Evolutionary conservation across 2,888 invertebrate genomes (phyloP), one percentile per base, ranked within the genome.

Genomic region (Scaptomyza polygonia): DNA sequence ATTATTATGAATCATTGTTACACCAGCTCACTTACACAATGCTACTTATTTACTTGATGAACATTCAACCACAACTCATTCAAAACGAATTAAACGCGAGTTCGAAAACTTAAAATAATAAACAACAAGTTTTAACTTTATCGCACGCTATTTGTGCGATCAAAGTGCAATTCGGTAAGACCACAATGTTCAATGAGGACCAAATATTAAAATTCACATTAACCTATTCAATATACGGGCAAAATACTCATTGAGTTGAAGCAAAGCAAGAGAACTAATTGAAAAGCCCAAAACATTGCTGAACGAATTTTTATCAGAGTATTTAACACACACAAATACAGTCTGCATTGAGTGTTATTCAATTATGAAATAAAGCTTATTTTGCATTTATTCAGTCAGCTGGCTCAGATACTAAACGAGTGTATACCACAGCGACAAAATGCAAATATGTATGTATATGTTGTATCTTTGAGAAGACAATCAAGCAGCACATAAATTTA

Each of bases 351-450:
- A 51, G 54, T 74, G 52, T 59, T 64, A 59, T 77, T 75, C 54
- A 79, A 84, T 86, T 81, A 67, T 72, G 56, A 77, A 79, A 56
- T 72, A 57, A 67, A 63, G 84, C 84, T 77, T 68, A 84, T 77
- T 86, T 81, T 75, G 86, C 84, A 83, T 74, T 74, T 77, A 82
- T 74, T 66, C 68, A 71, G 48, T 34, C 30, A 34, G 43, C 34
- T 21, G 49, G 43, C 12, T 30, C 53, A 49, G 16, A 29, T 30
- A 21, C 48, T 3, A 14, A 11, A 18, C 45, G 16, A 45, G 27
- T 36, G n/a, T 30, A 21, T 18, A 16, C 30, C 55, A 43, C 54
- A 48, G 9, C 18, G 25, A 56, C 45, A 49, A 48, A 67, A 77
- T 77, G 73, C 67, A 72, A 65, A 74, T 5, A 8, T 29, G 1